A percentile compares a stretch with the other conserved stretches of the same genome.
These are phyloP conservation scores for Dreissena rostriformis DNA, from an alignment of 1,140 invertebrate genomes.

Conservation along the genomic window DNA sequence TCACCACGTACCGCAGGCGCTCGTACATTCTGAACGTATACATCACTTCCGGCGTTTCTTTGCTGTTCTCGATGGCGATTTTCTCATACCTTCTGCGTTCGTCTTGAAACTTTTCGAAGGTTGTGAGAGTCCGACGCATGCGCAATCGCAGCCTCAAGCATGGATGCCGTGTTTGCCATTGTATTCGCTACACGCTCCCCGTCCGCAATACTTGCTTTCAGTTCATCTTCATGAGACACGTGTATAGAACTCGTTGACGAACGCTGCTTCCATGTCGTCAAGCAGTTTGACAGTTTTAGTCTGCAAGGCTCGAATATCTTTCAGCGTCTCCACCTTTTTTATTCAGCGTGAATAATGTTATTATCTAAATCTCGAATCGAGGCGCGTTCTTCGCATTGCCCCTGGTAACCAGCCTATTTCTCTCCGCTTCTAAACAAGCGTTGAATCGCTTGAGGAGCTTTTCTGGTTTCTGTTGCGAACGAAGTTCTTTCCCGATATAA, in stretches of 20 bases:
- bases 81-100: conserved; percentile 45
- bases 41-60: conserved; percentile 38
- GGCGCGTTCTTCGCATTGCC: conserved; percentile 5
- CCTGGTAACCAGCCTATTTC: background rate
- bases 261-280: conserved; percentile 21
- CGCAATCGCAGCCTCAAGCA: conserved; percentile 37
- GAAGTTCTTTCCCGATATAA: conserved; percentile 34
- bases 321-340: conserved; percentile 11
- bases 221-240: conserved; percentile 10
- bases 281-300: conserved; percentile 29
- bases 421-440: conserved; percentile 31
- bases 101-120: conserved; percentile 40
- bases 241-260: conserved; percentile 50
- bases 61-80: conserved; percentile 8
- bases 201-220: conserved; percentile 20
- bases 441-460: conserved; percentile 37
- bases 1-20: conserved; percentile 17
- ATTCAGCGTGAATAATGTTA: too few species aligned
- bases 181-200: conserved; percentile 11
- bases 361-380: background rate
- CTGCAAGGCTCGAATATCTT: conserved; percentile 31
- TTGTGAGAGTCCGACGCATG: conserved; percentile 38
- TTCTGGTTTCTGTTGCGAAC: conserved; percentile 39
- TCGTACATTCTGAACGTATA: conserved; percentile 52
- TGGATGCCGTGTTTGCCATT: conserved; percentile 1